Evolutionary conservation across 2,888 invertebrate genomes (phyloP), one percentile per base, ranked within the genome.

Genomic region (Heliconius aoede): DNA sequence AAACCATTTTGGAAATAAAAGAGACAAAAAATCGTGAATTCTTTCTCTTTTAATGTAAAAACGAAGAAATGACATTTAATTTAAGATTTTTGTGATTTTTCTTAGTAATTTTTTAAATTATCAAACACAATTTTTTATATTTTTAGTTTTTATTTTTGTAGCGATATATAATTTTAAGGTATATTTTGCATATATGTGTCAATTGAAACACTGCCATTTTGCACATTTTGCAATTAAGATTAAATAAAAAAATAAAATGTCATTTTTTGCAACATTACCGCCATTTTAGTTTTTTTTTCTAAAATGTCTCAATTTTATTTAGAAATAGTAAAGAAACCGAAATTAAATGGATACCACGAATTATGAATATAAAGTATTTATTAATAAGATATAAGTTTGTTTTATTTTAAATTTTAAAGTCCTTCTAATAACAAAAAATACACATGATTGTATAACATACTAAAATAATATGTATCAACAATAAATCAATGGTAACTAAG

Each of bases 301-400:
- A 71, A 26, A 58, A 32, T 73, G 76, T 76, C 77, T 67, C 72
- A 64, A 78, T 79, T 78, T 78, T 82, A 83, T 83, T 80, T 85
- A 84, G 84, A 81, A 76, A 79, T 83, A 84, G 83, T 84, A 86
- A 55, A 65, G 60, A 71, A 77, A 79, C 30, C 64, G 74, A n/a
- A 73, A 64, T 28, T 84, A 86, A 85, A 87, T 77, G 74, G 81
- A 83, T 82, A 83, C 82, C 82, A 82, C 80, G 82, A 82, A 87
- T 86, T 86, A 87, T 89, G 85, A 91, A 91, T 91, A 90, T 88
- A 93, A 90, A 89, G 88, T 92, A 93, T 93, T 93, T 92, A 93
- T 93, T 90, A 90, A 90, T 90, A 90, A 91, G 87, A 86, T n/a
- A 74, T 72, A 4, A 1, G 15, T 64, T 75, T 28, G 79, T 79